Evolutionary conservation across 2,113 vertebrate species (phyloP).

Genomic region (Bagarius yarrelli): DNA sequence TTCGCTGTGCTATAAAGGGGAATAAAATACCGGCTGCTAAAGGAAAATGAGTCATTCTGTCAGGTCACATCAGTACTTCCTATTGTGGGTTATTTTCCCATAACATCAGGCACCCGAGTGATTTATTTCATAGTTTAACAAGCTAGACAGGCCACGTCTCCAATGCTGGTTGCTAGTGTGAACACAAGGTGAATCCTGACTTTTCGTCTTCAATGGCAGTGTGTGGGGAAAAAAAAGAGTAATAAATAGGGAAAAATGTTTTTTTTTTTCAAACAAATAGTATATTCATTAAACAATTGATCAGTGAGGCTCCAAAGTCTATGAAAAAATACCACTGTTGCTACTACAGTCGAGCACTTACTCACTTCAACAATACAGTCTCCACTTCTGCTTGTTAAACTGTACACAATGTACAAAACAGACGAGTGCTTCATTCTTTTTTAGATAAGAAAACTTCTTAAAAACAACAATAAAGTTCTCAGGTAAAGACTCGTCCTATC

Average conservation of each 20-base stretch:
- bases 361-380: conserved; percentile 61
- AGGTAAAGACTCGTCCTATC: conserved; percentile 56
- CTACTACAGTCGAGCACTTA: conserved; percentile 67
- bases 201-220: conserved; percentile 55
- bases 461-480: conserved; percentile 53
- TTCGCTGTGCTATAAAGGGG: not conserved
- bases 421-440: conserved; percentile 61
- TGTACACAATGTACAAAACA: conserved; percentile 62
- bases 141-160: conserved; percentile 21
- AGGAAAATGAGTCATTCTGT: conserved; percentile 1
- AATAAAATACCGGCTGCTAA: not conserved
- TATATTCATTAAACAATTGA: conserved; percentile 53
- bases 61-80: too few relatives aligned
- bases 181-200: conserved; percentile 41
- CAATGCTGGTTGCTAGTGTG: conserved; percentile 16
- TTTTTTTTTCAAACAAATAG: conserved; percentile 63
- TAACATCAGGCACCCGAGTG: not conserved
- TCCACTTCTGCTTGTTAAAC: conserved; percentile 49
- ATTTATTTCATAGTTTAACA: not conserved
- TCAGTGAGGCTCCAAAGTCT: conserved; percentile 48
- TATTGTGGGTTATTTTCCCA: not conserved
- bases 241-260: conserved; percentile 75
- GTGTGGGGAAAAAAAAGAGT: conserved; percentile 60
- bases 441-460: conserved; percentile 53
- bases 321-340: conserved; percentile 65